These are phyloP conservation scores for Spinus pinus DNA, from an alignment of 2,797 vertebrate genomes.

Conservation along the genomic window DNA sequence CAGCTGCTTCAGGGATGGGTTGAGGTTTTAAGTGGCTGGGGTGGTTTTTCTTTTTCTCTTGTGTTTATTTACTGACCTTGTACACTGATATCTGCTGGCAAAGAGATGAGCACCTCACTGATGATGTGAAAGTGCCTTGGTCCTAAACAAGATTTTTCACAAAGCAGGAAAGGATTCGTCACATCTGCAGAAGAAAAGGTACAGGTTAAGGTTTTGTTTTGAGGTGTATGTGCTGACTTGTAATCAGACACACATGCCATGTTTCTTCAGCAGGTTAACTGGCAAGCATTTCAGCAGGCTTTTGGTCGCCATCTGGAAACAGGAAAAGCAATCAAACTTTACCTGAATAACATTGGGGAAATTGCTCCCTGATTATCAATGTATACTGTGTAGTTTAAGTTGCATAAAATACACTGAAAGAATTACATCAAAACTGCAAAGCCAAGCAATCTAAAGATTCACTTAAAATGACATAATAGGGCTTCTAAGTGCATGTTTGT, in stretches of 20 bases:
- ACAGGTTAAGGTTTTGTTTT: background rate
- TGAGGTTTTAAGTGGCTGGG: background rate
- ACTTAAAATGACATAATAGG: background rate
- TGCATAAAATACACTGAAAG: background rate
- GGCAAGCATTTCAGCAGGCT: background rate
- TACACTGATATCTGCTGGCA: fast-evolving
- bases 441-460: background rate
- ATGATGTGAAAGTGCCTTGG: background rate
- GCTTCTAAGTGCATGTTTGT: background rate
- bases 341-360: background rate
- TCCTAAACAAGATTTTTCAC: background rate
- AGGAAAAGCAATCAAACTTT: background rate
- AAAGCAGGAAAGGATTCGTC: background rate
- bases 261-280: background rate
- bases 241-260: background rate
- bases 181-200: background rate
- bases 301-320: background rate
- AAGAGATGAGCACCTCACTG: background rate
- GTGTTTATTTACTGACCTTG: background rate
- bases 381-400: background rate
- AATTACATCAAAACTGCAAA: background rate
- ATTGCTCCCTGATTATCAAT: background rate
- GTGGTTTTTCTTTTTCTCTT: fast-evolving
- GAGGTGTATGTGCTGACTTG: background rate
- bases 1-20: background rate